Percentiles rank a stretch among this genome's conserved stretches.
phyloP scores from a whole-genome alignment of 2,113 vertebrate species.

The Hippoglossus stenolepis region DNA sequence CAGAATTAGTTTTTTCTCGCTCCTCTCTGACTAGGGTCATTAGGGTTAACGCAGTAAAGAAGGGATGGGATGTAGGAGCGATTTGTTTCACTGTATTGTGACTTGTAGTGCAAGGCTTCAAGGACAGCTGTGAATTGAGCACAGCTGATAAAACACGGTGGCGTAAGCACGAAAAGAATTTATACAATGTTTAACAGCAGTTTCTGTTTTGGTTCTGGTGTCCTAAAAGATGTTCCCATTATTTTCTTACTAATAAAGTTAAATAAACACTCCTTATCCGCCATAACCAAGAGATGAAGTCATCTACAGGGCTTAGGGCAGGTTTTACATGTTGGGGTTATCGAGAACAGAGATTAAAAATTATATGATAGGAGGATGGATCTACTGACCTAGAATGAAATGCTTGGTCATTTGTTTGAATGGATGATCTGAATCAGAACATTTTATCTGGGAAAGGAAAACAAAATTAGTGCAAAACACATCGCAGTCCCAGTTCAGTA shows the following conservation, averaged over 20 bases:
- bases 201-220: conserved; percentile 42
- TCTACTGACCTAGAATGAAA: neutral
- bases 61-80: conserved; percentile 38
- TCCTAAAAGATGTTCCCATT: neutral
- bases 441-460: neutral
- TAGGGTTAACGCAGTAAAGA: conserved; percentile 64
- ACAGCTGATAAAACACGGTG: conserved; percentile 51
- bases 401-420: neutral
- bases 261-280: neutral
- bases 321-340: neutral
- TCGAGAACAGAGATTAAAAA: neutral
- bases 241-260: neutral
- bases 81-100: conserved; percentile 55
- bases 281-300: conserved; percentile 5
- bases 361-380: neutral
- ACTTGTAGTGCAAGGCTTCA: conserved; percentile 62
- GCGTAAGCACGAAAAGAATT: conserved; percentile 50
- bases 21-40: conserved; percentile 60
- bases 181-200: conserved; percentile 39
- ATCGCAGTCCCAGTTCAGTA: no score
- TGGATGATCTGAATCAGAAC: neutral
- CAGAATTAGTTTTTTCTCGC: conserved; percentile 63
- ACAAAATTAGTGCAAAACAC: neutral
- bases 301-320: neutral
- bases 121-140: conserved; percentile 62